Conservation (phyloP, 2,113 vertebrate species). For the Sporophila hypoxantha region DNA sequence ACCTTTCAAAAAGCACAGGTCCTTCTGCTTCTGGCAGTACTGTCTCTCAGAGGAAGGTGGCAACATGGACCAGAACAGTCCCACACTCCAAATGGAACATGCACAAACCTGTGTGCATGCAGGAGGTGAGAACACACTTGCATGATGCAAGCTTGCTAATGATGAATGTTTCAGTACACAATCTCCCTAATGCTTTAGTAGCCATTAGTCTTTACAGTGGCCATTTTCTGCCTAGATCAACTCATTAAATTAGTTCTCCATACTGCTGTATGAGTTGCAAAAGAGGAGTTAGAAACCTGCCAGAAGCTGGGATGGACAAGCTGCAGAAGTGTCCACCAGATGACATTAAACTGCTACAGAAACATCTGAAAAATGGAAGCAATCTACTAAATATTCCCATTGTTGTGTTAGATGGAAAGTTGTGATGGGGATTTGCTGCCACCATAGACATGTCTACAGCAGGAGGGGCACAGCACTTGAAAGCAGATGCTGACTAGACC, state of each 20-base stretch:
- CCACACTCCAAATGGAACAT: not conserved
- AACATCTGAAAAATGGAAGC: not conserved
- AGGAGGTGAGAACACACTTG: not conserved
- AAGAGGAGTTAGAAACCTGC: not conserved
- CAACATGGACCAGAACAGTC: not conserved
- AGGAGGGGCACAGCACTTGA: not conserved
- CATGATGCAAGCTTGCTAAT: not conserved
- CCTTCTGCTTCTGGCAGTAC: not conserved
- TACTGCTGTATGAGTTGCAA: not conserved
- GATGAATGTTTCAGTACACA: not conserved
- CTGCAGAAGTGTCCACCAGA: not conserved
- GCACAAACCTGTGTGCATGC: not conserved
- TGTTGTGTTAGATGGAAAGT: not conserved
- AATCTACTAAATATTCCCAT: not conserved
- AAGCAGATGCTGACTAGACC: not conserved
- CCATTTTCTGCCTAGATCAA: not conserved
- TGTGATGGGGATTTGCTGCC: not conserved
- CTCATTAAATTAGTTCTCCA: not conserved
- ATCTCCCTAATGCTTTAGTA: not conserved
- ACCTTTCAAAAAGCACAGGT: not conserved
- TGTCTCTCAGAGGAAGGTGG: not conserved
- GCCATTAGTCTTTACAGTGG: not conserved
- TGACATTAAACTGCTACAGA: not conserved
- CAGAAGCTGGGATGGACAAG: not conserved
- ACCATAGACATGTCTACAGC: accelerated